These are phyloP conservation scores for Quadriops clusia DNA, from an alignment of 2,888 invertebrate genomes.

Conservation along the genomic window DNA sequence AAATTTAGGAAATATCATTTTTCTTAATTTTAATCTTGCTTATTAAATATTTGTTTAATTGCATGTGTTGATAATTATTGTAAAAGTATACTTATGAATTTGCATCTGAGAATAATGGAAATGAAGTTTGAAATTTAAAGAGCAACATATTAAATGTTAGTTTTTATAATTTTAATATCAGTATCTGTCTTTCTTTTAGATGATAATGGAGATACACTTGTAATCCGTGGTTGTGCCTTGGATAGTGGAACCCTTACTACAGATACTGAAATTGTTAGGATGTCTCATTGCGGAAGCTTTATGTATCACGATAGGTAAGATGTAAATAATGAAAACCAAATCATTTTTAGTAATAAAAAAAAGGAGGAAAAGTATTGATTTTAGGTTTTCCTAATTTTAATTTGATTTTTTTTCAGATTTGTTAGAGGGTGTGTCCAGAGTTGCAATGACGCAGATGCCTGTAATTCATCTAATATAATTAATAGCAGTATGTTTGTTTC, in stretches of 20 bases:
- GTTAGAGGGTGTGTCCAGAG: constrained; percentile 90
- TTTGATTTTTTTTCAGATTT: constrained; percentile 57
- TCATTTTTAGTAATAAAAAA: constrained; percentile 1
- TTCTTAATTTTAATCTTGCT: too few relatives aligned
- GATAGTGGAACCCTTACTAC: constrained; percentile 93
- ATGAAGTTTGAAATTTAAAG: too few relatives aligned
- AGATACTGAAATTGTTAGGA: constrained; percentile 90
- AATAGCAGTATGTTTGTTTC: too few relatives aligned
- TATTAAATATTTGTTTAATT: too few relatives aligned
- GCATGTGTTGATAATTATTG: too few relatives aligned
- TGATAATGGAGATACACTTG: constrained; percentile 67
- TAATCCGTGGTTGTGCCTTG: constrained; percentile 86
- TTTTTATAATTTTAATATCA: neutral
- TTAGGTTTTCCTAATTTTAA: too few relatives aligned
- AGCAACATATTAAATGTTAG: constrained; percentile 4
- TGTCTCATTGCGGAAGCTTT: constrained; percentile 96
- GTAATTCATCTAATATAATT: constrained; percentile 50
- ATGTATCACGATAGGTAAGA: constrained; percentile 72
- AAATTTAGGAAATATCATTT: too few relatives aligned
- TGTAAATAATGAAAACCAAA: constrained; percentile 6
- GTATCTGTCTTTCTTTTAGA: constrained; percentile 1
- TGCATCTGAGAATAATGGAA: too few relatives aligned
- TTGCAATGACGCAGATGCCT: constrained; percentile 86
- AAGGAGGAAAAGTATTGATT: constrained; percentile 3
- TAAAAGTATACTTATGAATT: too few relatives aligned